Percentiles rank a stretch among this genome's conserved stretches.
phyloP scores from a whole-genome alignment of 2,888 invertebrate species.

The Thera britannica region DNA sequence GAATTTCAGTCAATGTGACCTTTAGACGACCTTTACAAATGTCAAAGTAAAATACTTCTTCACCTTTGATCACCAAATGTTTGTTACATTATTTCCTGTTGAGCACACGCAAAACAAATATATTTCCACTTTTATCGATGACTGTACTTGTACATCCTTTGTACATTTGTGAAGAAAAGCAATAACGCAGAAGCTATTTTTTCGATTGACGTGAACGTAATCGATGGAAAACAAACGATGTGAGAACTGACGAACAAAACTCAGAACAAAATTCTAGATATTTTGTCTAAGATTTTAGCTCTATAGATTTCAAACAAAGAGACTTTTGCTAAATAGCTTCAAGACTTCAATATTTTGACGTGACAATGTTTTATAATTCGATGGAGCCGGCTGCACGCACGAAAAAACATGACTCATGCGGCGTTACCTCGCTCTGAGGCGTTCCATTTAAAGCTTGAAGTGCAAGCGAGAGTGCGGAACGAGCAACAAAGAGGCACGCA shows the following conservation, averaged over 20 bases:
- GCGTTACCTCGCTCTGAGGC: too few relatives aligned
- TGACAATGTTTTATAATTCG: too few relatives aligned
- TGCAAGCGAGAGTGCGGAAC: too few relatives aligned
- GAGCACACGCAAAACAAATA: neutral
- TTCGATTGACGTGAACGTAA: slow-evolving; percentile 28
- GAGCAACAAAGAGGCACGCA: too few relatives aligned
- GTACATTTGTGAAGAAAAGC: slow-evolving; percentile 28
- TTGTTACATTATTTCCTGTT: neutral
- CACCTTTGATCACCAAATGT: neutral
- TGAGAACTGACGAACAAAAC: slow-evolving; percentile 25
- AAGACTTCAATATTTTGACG: too few relatives aligned
- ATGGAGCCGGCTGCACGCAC: too few relatives aligned
- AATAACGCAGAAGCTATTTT: slow-evolving; percentile 27
- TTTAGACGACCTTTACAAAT: neutral
- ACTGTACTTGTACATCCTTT: slow-evolving; percentile 22
- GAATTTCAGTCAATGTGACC: too few relatives aligned
- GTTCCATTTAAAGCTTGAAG: too few relatives aligned
- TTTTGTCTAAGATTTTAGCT: too few relatives aligned
- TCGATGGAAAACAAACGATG: slow-evolving; percentile 23
- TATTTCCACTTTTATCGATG: slow-evolving; percentile 14
- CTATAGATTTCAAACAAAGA: too few relatives aligned
- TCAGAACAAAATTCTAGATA: slow-evolving; percentile 18
- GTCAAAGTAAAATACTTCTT: neutral
- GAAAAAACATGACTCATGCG: too few relatives aligned
- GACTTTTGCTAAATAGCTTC: too few relatives aligned